Conservation (phyloP, 2,888 invertebrate species). For the Chloromyia formosa region DNA sequence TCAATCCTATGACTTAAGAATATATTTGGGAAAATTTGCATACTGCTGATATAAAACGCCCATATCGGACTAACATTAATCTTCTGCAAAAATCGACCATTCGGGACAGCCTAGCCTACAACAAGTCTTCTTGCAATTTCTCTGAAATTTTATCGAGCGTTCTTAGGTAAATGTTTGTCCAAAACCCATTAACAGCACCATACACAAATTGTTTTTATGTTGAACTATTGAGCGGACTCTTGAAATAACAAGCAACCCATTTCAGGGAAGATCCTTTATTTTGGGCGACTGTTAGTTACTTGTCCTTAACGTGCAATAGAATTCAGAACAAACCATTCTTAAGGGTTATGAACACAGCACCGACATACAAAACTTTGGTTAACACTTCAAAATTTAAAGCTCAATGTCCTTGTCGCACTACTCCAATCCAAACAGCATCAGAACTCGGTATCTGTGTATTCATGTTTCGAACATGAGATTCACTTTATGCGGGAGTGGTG, state of each 20-base stretch:
- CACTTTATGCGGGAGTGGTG: neutral
- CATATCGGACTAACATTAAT: no score
- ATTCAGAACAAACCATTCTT: neutral
- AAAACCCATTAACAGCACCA: slow-evolving; percentile 31
- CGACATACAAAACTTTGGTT: slow-evolving; percentile 6
- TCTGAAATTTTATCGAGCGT: slow-evolving; percentile 8
- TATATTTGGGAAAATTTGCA: no score
- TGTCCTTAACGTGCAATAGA: neutral
- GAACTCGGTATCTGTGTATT: neutral
- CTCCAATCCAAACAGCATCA: neutral
- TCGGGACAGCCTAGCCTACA: no score
- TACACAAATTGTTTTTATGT: slow-evolving; percentile 34
- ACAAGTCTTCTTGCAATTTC: no score
- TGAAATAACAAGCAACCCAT: slow-evolving; percentile 18
- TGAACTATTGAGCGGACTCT: slow-evolving; percentile 9
- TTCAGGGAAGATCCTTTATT: slow-evolving; percentile 5
- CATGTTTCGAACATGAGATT: no score
- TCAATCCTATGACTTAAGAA: no score
- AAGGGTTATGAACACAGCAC: slow-evolving; percentile 16
- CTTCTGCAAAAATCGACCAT: no score
- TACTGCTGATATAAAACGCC: no score
- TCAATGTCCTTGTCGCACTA: neutral
- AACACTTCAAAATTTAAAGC: slow-evolving; percentile 38
- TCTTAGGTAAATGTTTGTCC: slow-evolving; percentile 38
- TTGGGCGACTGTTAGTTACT: slow-evolving; percentile 13